Base-by-base conservation (phyloP, 2,888 invertebrate species). In the Emesis furor region DNA sequence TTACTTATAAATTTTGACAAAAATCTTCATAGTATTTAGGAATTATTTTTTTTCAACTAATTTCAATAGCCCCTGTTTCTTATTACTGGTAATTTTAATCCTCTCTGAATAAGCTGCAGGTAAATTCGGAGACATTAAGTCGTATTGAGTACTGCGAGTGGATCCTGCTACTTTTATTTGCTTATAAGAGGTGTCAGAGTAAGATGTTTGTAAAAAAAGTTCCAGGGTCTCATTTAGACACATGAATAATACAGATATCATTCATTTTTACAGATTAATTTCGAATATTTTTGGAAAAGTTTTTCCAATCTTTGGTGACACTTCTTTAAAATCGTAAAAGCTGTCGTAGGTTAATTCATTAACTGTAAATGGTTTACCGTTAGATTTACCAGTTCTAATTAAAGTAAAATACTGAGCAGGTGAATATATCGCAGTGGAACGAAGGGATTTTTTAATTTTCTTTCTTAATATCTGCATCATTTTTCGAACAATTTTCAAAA, bases 251-350 rank as follows among this genome's bases (percentile, higher is more conserved):
- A 76, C 73, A 79, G 55, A 84, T 51, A 79, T 84, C 79, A 79
- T 51, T 51, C 51, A 51, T 51, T 51, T 51, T 51, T 2, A 51
- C 51, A 14, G 51, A 2, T 79, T 79, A 76, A 76, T 76, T 81
- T 82, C 81, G 76, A 73, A 71, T 79, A 84, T 81, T 79, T 79
- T 79, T 79, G 55, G 77, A 82, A 77, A 79, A 78, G 73, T 78
- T 81, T 81, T 79, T 75, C 84, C 76, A 81, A 76, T 51, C 67
- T 51, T 82, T 76, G 67, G 46, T 80, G 78, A 76, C 55, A 81
- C 73, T 78, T 80, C 76, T 78, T 85, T 78, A 73, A 85, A 74
- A 46, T 71, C 42, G 39, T 68, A 73, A 73, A 78, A 78, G 55
- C 69, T 55, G 35, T 72, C 46, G 42, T 69, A 39, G 2, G 62